Percentiles rank a stretch among this genome's conserved stretches.
phyloP scores from a whole-genome alignment of 2,113 vertebrate genomes.

The Paedocypris sp. region DNA sequence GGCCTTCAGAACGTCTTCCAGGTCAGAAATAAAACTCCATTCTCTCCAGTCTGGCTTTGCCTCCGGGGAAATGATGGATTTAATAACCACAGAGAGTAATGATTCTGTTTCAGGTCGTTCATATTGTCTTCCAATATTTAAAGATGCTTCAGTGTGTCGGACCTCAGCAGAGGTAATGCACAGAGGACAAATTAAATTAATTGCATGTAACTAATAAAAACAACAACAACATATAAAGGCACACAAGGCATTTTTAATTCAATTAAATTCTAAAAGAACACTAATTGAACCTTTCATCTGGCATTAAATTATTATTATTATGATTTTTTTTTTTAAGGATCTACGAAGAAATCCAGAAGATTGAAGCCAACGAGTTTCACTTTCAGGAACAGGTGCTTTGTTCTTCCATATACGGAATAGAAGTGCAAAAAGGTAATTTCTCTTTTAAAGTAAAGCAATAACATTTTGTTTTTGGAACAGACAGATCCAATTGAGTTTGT shows the following conservation, averaged over 20 bases:
- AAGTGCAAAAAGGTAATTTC: too few species aligned
- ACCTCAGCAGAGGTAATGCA: conserved; percentile 75
- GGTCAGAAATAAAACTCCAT: conserved; percentile 55
- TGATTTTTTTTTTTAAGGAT: conserved; percentile 58
- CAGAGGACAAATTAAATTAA: too few species aligned
- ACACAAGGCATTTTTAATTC: too few species aligned
- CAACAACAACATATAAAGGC: too few species aligned
- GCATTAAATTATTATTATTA: too few species aligned
- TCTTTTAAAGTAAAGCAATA: too few species aligned
- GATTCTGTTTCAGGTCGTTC: conserved; percentile 70
- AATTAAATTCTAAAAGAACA: too few species aligned
- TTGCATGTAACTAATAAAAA: too few species aligned
- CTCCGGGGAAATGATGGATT: too few species aligned
- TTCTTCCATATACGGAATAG: neutral
- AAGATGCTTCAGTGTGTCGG: conserved; percentile 87
- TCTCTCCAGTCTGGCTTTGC: too few species aligned
- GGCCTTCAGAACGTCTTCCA: conserved; percentile 89
- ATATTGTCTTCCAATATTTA: conserved; percentile 89
- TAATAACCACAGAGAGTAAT: too few species aligned
- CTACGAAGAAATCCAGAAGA: conserved; percentile 94
- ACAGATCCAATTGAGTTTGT: conserved; percentile 90
- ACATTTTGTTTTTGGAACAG: conserved; percentile 47
- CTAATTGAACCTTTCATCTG: too few species aligned
- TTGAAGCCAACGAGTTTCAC: conserved; percentile 91
- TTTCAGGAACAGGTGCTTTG: conserved; percentile 84